Evolutionary conservation across 2,113 vertebrate genomes (phyloP), one percentile per base, ranked within the genome.

Genomic region (Gnathonemus echidnorhynchus): DNA sequence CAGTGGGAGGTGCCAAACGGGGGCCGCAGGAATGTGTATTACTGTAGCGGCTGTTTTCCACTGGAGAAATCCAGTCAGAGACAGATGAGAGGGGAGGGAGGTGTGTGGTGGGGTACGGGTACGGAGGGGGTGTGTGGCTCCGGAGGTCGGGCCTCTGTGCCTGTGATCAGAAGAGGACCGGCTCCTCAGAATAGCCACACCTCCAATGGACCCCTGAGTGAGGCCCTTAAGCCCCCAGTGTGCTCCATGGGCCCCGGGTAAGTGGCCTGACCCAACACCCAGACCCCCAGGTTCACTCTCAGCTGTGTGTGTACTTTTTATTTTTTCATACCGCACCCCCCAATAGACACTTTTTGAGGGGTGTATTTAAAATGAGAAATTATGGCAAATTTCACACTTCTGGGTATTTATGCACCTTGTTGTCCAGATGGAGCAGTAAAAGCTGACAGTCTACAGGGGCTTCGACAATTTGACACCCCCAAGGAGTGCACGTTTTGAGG

Each of bases 11-110:
- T 66, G 89, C 89, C 84, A 66, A 53, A 56, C 5, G 49, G 27
- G 10, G 62, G 13, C 89, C 89, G 10, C 89, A 90, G 53, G 89
- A 90, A 90, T 90, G 89, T 70, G 39, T 49, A 86, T 85, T 56
- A 85, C 48, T 42, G 77, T 24, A 89, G 52, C 80, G 49, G 21
- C 89, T 58, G 89, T 89, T 86, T 89, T 85, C 77, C 74, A 58
- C 62, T 35, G 53, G 52, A 86, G 89, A 86, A 13, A 90, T 24
- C 35, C 48, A 89, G 74, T 11, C 46, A 84, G 45, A 77, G 74
- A 89, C 27, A 83, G 24, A 89, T 21, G 15, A 49, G 17, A 35
- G 31, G 62, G 27, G 88, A 39, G 58, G 31, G 11, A 13, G 39
- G 46, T 46, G 7, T 46, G 46, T 46, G 7, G 6, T 8, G 45